These are phyloP conservation scores for Napeogenes sylphis DNA, from an alignment of 2,888 invertebrate species.

Conservation along the genomic window DNA sequence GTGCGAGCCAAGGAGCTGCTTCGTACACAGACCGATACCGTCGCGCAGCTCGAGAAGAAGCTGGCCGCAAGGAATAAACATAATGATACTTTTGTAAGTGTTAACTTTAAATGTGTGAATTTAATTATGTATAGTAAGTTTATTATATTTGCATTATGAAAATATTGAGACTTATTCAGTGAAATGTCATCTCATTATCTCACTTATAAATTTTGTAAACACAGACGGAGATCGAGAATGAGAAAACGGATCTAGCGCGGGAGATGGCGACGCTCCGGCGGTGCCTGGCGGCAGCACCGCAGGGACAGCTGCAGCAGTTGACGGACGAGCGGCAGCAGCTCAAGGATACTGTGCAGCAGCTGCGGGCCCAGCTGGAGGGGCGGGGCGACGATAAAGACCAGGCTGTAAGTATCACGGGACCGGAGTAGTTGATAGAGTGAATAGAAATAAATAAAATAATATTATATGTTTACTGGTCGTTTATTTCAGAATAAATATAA, in stretches of 20 bases:
- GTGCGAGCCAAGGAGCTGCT: constrained; percentile 55
- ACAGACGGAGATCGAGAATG: constrained; percentile 31
- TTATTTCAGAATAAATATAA: too few relatives aligned
- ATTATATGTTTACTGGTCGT: too few relatives aligned
- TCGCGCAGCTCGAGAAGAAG: constrained; percentile 68
- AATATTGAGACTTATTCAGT: background rate
- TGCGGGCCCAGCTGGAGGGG: constrained; percentile 66
- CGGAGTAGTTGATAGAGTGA: background rate
- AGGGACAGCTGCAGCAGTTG: constrained; percentile 47
- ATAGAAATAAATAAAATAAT: too few relatives aligned
- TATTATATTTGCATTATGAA: too few relatives aligned
- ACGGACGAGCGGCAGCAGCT: constrained; percentile 46
- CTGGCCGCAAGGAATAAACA: constrained; percentile 41
- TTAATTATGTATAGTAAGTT: too few relatives aligned
- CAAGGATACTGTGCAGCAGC: constrained; percentile 52
- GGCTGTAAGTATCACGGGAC: constrained; percentile 48
- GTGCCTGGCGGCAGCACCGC: constrained; percentile 43
- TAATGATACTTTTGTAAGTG: constrained; percentile 17
- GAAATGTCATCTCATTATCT: too few relatives aligned
- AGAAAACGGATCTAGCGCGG: constrained; percentile 34
- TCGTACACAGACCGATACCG: constrained; percentile 57
- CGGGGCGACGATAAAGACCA: constrained; percentile 54
- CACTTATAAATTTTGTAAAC: background rate
- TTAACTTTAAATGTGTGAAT: too few relatives aligned
- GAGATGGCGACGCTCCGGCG: constrained; percentile 33